These are phyloP conservation scores for Muscicapa striata DNA, from an alignment of 2,797 vertebrate genomes.

Conservation along the genomic window DNA sequence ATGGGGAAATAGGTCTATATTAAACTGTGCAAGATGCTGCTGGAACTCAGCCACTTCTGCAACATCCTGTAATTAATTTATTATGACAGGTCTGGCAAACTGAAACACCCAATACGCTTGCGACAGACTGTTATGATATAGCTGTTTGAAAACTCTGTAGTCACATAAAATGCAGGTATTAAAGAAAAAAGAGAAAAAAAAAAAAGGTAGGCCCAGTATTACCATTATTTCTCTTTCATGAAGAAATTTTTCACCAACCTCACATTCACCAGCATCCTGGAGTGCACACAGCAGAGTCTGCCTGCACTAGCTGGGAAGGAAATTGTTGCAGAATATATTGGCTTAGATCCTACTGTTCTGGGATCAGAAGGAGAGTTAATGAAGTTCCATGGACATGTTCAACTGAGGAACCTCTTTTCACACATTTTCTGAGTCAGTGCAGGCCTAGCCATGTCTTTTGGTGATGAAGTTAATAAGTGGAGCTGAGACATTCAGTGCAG, in stretches of 20 bases:
- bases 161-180: slow-evolving; percentile 58
- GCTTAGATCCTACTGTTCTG: slow-evolving; percentile 29
- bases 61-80: slow-evolving; percentile 99
- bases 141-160: slow-evolving; percentile 71
- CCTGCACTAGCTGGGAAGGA: neutral
- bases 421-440: neutral
- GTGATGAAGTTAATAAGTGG: neutral
- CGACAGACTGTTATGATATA: slow-evolving; percentile 84
- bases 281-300: neutral
- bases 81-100: slow-evolving; percentile 98
- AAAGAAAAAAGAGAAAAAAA: neutral
- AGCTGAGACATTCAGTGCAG: neutral
- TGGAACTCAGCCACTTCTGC: slow-evolving; percentile 91
- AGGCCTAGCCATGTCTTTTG: neutral
- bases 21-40: slow-evolving; percentile 89
- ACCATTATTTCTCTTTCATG: neutral
- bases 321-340: slow-evolving; percentile 22
- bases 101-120: slow-evolving; percentile 98
- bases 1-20: slow-evolving; percentile 96
- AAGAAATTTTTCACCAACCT: neutral
- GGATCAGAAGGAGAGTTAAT: slow-evolving; percentile 19
- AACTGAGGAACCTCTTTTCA: neutral
- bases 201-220: neutral
- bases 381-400: neutral
- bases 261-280: neutral